Conservation (phyloP, 1,140 invertebrate genomes). For the Euura lappo region DNA sequence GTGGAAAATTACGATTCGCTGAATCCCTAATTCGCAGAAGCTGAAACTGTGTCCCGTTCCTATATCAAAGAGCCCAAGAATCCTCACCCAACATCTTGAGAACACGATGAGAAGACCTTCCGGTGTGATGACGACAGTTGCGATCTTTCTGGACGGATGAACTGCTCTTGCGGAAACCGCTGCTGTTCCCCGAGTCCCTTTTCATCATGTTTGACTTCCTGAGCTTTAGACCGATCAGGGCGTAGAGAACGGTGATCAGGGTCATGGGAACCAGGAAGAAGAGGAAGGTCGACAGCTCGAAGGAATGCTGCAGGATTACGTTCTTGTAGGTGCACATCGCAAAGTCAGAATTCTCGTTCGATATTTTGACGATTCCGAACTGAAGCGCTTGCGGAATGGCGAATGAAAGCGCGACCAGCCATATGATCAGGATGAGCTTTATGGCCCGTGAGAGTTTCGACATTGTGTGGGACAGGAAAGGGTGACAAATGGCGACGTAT, state of each 20-base stretch:
- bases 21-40: no score
- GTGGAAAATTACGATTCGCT: no score
- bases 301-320: constrained; percentile 31
- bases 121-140: constrained; percentile 37
- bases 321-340: constrained; percentile 30
- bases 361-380: constrained; percentile 33
- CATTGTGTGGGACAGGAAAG: constrained; percentile 68
- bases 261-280: constrained; percentile 40
- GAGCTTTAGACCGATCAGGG: constrained; percentile 53
- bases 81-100: constrained; percentile 67
- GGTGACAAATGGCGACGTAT: constrained; percentile 85
- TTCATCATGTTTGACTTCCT: constrained; percentile 62
- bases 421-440: constrained; percentile 60
- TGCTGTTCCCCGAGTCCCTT: constrained; percentile 38
- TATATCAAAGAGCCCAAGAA: not conserved
- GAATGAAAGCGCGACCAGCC: constrained; percentile 57
- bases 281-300: constrained; percentile 33
- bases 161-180: not conserved
- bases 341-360: constrained; percentile 11
- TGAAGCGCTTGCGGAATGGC: constrained; percentile 61
- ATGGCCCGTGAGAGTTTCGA: constrained; percentile 59
- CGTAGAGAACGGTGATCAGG: constrained; percentile 47
- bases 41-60: no score
- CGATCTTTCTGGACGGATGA: not conserved
- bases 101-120: constrained; percentile 62